Evolutionary conservation across 2,888 invertebrate species (phyloP), one percentile per base, ranked within the genome.

Genomic region (Alcis repandata): DNA sequence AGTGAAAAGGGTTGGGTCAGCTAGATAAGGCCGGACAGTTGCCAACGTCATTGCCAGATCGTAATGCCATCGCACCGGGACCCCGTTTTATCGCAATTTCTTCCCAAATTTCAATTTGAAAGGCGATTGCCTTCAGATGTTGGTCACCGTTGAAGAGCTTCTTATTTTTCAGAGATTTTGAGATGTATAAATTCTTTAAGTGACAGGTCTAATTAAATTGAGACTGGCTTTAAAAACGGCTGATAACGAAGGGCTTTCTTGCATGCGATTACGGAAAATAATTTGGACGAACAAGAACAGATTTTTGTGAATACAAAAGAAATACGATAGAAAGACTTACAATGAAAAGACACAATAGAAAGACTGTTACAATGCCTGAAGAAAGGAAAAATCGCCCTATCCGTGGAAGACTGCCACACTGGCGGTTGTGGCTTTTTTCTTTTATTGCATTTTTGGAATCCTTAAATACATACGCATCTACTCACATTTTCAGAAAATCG

Each of bases 1-100:
- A 84, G 84, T 89, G 91, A 91, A 89, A 90, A 92, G 91, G 91
- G 91, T 91, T 87, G 84, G 88, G 88, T 86, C 85, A 84, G 76
- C 79, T 73, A 90, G 91, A 91, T 92, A 92, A 91, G 85, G 76
- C 74, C 80, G 85, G 86, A 86, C 89, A 85, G 85, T 87, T 84
- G 81, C 85, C 84, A 81, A 78, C 84, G 87, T 89, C 90, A 88
- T 89, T 86, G 83, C 83, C 88, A 85, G 87, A 83, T 87, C 86
- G 87, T 90, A 90, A 90, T 86, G 79, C 86, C 82, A 84, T 85
- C 79, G 75, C 71, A 69, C 76, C 72, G 67, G 80, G 81, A 82
- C 81, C 83, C 83, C 79, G 83, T 80, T 86, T 75, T 88, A 90
- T 88, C 88, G 77, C 74, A 80, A 87, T 87, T 83, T 82, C 81